phyloP scores from a whole-genome alignment of 30 jellyfish, hydroid and myxozoan species.

The Cassiopea xamachana region DNA sequence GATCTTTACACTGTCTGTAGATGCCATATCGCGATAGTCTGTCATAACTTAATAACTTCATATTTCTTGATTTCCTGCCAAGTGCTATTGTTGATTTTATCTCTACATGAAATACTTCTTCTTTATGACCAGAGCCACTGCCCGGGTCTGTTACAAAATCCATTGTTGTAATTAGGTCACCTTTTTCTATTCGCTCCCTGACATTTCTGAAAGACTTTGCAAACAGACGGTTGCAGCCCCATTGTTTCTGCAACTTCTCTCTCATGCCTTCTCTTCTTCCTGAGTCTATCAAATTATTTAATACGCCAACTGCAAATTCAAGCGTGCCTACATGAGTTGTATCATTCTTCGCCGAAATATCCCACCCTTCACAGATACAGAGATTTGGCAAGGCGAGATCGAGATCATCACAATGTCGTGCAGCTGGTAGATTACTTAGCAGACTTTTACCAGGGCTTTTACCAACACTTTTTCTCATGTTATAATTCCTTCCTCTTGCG shows the following conservation, averaged over 20 bases:
- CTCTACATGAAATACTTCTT: slow-evolving; percentile 76
- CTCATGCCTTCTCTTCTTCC: neutral
- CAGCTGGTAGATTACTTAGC: slow-evolving; percentile 48
- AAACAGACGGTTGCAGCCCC: slow-evolving; percentile 64
- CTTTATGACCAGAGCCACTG: slow-evolving; percentile 65
- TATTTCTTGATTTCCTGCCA: slow-evolving; percentile 1
- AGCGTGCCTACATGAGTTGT: slow-evolving; percentile 68
- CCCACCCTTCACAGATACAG: slow-evolving; percentile 93
- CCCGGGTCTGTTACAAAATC: slow-evolving; percentile 77
- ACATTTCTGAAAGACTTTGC: slow-evolving; percentile 73
- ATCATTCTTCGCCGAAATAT: slow-evolving; percentile 71
- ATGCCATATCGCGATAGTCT: slow-evolving; percentile 85
- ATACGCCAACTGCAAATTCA: slow-evolving; percentile 89
- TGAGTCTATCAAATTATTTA: slow-evolving; percentile 75
- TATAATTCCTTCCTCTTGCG: neutral
- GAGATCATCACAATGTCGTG: slow-evolving; percentile 72
- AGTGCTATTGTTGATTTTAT: slow-evolving; percentile 63
- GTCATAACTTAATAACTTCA: slow-evolving; percentile 76
- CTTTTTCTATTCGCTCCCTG: slow-evolving; percentile 73
- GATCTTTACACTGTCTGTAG: slow-evolving; percentile 85
- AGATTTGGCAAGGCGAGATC: slow-evolving; percentile 79
- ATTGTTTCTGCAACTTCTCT: neutral
- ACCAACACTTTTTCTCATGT: no score
- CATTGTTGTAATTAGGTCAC: slow-evolving; percentile 59
- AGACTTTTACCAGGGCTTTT: slow-evolving; percentile 44